A percentile compares a stretch with the other conserved stretches of the same genome.
Conservation (phyloP, 2,888 invertebrate genomes). For the Clusia tigrina region DNA sequence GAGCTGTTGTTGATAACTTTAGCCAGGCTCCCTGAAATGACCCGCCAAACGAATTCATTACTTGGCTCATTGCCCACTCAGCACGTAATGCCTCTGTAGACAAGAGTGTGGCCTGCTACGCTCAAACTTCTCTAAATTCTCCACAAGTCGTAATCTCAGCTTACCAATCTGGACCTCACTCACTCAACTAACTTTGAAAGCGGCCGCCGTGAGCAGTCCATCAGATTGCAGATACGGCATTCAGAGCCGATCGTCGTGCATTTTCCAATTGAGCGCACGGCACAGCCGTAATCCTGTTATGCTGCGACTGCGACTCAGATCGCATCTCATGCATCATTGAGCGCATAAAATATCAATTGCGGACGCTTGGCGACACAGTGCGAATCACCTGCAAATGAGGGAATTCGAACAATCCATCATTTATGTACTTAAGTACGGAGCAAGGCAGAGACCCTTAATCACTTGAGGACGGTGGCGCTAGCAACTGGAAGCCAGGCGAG, state of each 20-base stretch:
- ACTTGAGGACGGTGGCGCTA: neutral
- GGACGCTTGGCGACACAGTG: conserved; percentile 16
- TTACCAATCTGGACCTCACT: neutral
- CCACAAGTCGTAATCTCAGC: neutral
- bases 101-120: too few relatives aligned
- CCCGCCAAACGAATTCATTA: too few relatives aligned
- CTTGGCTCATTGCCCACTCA: too few relatives aligned
- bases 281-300: conserved; percentile 33
- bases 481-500: neutral
- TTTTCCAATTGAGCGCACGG: conserved; percentile 49
- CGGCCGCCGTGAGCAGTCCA: neutral
- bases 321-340: neutral
- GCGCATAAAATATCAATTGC: conserved; percentile 1
- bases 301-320: neutral
- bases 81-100: too few relatives aligned
- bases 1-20: too few relatives aligned
- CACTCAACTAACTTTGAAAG: neutral
- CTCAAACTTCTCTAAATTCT: too few relatives aligned
- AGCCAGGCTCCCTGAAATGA: too few relatives aligned
- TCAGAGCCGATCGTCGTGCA: conserved; percentile 47
- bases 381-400: conserved; percentile 11
- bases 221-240: neutral
- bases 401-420: conserved; percentile 21
- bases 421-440: conserved; percentile 18
- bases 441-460: too few relatives aligned